Base-by-base conservation (phyloP, 2,888 invertebrate genomes). In the Incurvaria masculella region DNA sequence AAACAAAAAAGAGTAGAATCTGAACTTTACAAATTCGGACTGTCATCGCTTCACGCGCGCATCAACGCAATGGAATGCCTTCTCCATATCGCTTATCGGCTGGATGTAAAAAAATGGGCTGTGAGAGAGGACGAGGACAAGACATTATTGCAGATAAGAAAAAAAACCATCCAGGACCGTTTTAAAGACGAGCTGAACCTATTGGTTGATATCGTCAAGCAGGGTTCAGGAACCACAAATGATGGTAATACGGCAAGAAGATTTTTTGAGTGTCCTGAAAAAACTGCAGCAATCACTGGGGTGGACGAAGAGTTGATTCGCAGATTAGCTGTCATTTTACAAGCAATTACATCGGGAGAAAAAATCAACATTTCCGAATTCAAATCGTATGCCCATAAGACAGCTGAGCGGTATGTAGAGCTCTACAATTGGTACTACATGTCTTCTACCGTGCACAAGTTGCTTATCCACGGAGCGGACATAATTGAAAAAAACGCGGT, bases 201-300 rank as follows among this genome's bases (percentile, higher is more conserved):
- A 4, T 21, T 60, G n/a, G 57, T 63, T 8, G 58, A 63, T 54
- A 19, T 54, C 19, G 55, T 57, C 11, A 59, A 59, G 46, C 42
- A 44, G 20, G 53, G 56, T 6, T 53, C 53, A 43, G 57, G 60
- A 4, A 58, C 53, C 38, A 55, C 57, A 5, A 60, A 59, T 50
- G 55, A 56, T 44, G 55, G 50, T 17, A 56, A 52, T 40, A 56
- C 52, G 2, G 49, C 45, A n/a, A 45, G 57, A 40, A 44, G 55
- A 46, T 60, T 59, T 58, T 60, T 57, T 52, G 42, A 46, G 2
- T 43, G 57, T 48, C 52, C 54, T 6, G 46, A 56, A 45, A 18
- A 14, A 46, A 27, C 52, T 42, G 52, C 61, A 18, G 46, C 51
- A 52, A 59, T 61, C 20, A 61, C 59, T 43, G 59, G 56, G 8